Evolutionary conservation across 2,888 invertebrate species (phyloP).

Genomic region (Phytoseiulus persimilis): DNA sequence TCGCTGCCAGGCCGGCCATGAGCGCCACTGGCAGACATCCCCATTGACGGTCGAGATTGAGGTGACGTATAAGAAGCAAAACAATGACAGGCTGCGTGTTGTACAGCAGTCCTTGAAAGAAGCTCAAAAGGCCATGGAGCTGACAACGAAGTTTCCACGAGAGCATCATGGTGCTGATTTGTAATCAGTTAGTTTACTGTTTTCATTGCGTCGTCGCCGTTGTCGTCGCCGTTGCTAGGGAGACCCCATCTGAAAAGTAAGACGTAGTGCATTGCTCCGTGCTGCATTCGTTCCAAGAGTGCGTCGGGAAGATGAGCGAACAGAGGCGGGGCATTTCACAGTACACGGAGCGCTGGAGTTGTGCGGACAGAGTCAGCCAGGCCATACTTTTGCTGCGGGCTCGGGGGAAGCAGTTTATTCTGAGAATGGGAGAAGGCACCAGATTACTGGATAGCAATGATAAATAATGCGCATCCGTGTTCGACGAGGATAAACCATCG

Average conservation of each 20-base stretch:
- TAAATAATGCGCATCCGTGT: too few species aligned
- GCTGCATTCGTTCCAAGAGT: neutral
- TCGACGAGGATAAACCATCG: too few species aligned
- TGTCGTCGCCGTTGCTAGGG: neutral
- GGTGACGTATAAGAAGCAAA: neutral
- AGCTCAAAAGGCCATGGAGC: constrained; percentile 12
- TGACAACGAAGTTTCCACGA: constrained; percentile 5
- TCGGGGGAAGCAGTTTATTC: too few species aligned
- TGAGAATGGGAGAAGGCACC: too few species aligned
- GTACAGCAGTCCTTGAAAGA: neutral
- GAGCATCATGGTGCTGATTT: neutral
- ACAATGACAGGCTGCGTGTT: constrained; percentile 27
- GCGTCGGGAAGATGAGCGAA: neutral
- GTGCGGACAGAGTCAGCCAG: too few species aligned
- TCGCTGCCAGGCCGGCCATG: constrained; percentile 6
- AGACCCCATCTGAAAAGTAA: neutral
- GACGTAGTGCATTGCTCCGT: neutral
- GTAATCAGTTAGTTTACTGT: neutral
- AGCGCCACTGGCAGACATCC: constrained; percentile 9
- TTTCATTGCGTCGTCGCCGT: neutral
- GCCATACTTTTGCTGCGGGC: too few species aligned
- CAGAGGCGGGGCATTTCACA: neutral
- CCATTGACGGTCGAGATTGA: neutral
- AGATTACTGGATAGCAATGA: too few species aligned
- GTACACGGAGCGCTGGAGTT: too few species aligned